Evolutionary conservation across 2,113 vertebrate species (phyloP).

Genomic region (Catagonus wagneri): DNA sequence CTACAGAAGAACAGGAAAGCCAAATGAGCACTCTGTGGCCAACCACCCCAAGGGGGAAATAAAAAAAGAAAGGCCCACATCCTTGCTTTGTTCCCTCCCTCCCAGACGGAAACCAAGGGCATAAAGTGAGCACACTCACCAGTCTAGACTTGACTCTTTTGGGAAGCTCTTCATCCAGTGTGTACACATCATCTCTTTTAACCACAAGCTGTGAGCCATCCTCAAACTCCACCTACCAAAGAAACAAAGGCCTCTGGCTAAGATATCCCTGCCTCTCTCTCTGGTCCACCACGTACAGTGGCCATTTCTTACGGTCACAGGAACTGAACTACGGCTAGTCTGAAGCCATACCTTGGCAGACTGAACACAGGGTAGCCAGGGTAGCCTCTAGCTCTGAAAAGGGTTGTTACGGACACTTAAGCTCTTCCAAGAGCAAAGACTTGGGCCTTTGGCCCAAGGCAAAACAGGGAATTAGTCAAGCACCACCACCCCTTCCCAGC

Average conservation of each 20-base stretch:
- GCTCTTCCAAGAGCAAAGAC: slow-evolving; percentile 41
- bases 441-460: neutral
- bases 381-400: slow-evolving; percentile 6
- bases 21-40: slow-evolving; percentile 29
- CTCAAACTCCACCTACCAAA: slow-evolving; percentile 96
- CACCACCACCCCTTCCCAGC: neutral
- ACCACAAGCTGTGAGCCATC: slow-evolving; percentile 97
- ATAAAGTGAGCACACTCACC: slow-evolving; percentile 86
- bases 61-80: neutral
- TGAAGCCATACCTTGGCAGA: neutral
- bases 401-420: neutral
- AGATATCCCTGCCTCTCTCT: neutral
- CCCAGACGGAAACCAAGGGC: neutral
- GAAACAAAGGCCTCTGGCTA: slow-evolving; percentile 8
- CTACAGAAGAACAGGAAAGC: slow-evolving; percentile 83
- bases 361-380: neutral
- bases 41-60: neutral
- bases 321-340: neutral
- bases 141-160: slow-evolving; percentile 98
- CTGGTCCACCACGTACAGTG: neutral
- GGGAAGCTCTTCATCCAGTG: slow-evolving; percentile 97
- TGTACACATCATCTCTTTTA: slow-evolving; percentile 98
- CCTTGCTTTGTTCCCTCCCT: neutral
- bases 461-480: neutral
- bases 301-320: neutral